Percentiles rank a stretch among this genome's conserved stretches.
These are phyloP conservation scores for Pollicipes pollicipes DNA, from an alignment of 1,140 invertebrate species.

Conservation along the genomic window DNA sequence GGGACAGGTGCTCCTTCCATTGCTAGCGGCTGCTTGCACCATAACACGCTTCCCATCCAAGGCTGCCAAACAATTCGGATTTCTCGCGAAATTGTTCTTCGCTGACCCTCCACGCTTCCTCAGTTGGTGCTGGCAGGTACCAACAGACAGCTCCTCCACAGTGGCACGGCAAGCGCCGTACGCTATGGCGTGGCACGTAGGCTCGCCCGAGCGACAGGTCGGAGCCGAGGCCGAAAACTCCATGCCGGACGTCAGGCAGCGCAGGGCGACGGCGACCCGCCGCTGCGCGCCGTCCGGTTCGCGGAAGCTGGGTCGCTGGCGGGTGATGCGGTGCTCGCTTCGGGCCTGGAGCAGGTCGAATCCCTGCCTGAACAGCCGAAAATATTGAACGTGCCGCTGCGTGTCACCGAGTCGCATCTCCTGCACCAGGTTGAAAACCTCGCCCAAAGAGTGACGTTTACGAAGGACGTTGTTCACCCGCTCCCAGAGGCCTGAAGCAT, in stretches of 20 bases:
- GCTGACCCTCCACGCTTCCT: background rate
- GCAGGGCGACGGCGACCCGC: background rate
- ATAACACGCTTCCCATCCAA: constrained; percentile 34
- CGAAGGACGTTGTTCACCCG: background rate
- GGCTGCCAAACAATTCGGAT: constrained; percentile 27
- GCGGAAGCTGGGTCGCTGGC: background rate
- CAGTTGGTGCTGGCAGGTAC: background rate
- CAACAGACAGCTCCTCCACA: background rate
- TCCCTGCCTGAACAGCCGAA: background rate
- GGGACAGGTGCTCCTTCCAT: too few relatives aligned
- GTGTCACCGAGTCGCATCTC: background rate
- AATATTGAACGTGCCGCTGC: background rate
- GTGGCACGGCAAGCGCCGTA: background rate
- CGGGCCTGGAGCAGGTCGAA: background rate
- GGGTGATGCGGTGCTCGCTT: background rate
- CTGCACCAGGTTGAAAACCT: background rate
- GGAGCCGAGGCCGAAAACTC: background rate
- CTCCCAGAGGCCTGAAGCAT: background rate
- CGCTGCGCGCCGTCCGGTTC: too few relatives aligned
- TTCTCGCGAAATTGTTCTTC: constrained; percentile 21
- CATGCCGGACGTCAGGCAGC: background rate
- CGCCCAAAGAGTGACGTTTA: background rate
- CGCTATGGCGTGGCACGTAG: background rate
- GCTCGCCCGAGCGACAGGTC: background rate
- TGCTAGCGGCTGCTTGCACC: constrained; percentile 24